Base-by-base conservation (phyloP, 2,113 vertebrate species). In the Triplophysa siluroides region DNA sequence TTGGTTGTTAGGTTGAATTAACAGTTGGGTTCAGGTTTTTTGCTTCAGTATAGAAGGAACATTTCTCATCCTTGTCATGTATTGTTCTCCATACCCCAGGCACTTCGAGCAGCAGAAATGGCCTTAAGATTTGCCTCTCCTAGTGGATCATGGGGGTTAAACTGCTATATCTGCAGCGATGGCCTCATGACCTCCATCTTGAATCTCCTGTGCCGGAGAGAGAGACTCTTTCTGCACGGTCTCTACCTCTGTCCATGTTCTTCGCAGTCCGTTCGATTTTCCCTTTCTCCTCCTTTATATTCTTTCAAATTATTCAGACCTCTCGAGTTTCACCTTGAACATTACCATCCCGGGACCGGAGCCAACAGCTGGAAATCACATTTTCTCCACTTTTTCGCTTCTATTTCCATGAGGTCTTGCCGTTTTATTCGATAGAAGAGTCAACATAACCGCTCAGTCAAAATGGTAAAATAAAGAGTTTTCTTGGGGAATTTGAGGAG, bases 211-310 rank as follows among this genome's bases (percentile, higher is more conserved):
- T 62, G 58, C 19, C 61, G 62, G 26, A 33, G 60, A 63, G 78
- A 63, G 38, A 60, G 21, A 7, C 4, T 24, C 67, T 45, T 45
- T 45, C 43, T 45, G 10, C 43, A 45, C 43, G 41, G n/a, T 6
- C 50, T 79, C 70, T 76, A 79, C 71, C 81, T 76, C 81, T 75
- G 26, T 62, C 23, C 50, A 54, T 79, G 26, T 29, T 33, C 26
- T 33, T 14, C 5, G 23, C n/a, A 45, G 41, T 71, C 24, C 7
- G 23, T 54, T 63, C 1, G 16, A 73, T 72, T 43, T 73, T 24
- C 14, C 12, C 5, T 14, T 13, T 38, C 52, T 23, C 56, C 50
- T 54, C 56, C 50, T 54, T 24, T 29, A 8, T 9, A 47, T 70
- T 77, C 41, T 38, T 71, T 71, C 24, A 71, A 41, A n/a, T 61